phyloP scores from a whole-genome alignment of 2,888 invertebrate genomes.

The Sthenelais limicola region DNA sequence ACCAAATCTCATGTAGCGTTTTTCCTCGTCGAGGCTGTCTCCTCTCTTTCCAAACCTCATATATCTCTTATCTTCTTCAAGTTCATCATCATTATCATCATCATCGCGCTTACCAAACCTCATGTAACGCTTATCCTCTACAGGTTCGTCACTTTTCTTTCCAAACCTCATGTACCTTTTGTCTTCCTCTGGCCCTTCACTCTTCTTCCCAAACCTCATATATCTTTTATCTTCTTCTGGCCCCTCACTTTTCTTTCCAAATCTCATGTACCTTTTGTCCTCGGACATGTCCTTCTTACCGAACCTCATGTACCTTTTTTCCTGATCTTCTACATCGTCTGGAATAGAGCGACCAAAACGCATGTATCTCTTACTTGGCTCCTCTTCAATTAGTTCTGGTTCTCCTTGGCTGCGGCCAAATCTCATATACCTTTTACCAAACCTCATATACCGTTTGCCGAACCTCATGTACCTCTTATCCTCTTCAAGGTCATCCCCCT shows the following conservation, averaged over 20 bases:
- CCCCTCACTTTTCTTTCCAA: conserved; percentile 50
- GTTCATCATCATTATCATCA: conserved; percentile 41
- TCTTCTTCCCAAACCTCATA: conserved; percentile 43
- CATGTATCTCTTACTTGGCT: conserved; percentile 25
- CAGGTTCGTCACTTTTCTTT: conserved; percentile 39
- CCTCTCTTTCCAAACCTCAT: conserved; percentile 43
- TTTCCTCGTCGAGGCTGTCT: conserved; percentile 40
- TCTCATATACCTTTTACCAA: conserved; percentile 38
- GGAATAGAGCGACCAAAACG: conserved; percentile 11
- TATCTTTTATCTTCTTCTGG: conserved; percentile 37
- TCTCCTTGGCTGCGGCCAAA: conserved; percentile 46
- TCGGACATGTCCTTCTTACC: conserved; percentile 39
- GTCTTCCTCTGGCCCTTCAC: conserved; percentile 12
- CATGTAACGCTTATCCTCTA: conserved; percentile 49
- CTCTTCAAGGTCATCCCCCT: conserved; percentile 42
- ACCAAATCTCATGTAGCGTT: conserved; percentile 53
- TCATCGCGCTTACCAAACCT: conserved; percentile 48
- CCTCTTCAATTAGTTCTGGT: conserved; percentile 35
- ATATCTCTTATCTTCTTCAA: conserved; percentile 45
- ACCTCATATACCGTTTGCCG: conserved; percentile 41
- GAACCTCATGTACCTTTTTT: conserved; percentile 36
- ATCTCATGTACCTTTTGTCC: conserved; percentile 63
- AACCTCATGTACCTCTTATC: conserved; percentile 41
- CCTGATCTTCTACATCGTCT: conserved; percentile 5
- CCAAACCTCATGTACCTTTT: conserved; percentile 46